Base-by-base conservation (phyloP, 35 echinoderm and acorn worm species). In the Acanthaster planci region DNA sequence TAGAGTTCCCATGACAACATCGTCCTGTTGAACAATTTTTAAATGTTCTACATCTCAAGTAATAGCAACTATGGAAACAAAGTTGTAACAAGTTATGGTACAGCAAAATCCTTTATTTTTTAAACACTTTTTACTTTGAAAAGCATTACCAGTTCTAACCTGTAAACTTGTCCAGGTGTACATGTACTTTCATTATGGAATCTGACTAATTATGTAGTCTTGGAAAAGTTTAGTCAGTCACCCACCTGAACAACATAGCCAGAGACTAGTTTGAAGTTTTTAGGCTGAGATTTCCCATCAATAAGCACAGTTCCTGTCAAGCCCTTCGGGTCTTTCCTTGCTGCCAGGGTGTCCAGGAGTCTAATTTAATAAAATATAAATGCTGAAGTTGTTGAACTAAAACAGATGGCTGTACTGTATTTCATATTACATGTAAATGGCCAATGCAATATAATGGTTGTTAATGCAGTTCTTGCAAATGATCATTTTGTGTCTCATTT, bases 1-100 rank as follows among this genome's bases (percentile, higher is more conserved):
- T 12, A 97, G 84, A 0, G 94, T 97, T 90, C 94, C 94, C 94
- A 97, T 93, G 87, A 97, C 94, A 86, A 97, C 94, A 80, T 97
- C 94, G 93, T 97, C 94, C 94, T 97, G 47, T n/a, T n/a, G n/a
- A n/a, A n/a, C n/a, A n/a, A n/a, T n/a, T 23, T 77, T 31, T 14
- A 17, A 14, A 12, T 14, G 15, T 17, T 31, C 16, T 19, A 16
- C 16, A 14, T 31, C 15, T 12, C 16, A 14, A 14, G 10, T 10
- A 77, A 16, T 12, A 17, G 15, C 16, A 77, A 19, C 34, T 5
- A 32, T 34, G 8, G 29, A 31, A 7, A 37, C 2, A 32, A 4
- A 31, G 21, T 37, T 37, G 5, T 34, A 34, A 37, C 30, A 34
- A 38, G 21, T 2, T 38, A n/a, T 37, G 2, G 39, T 8, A n/a